A percentile compares a stretch with the other conserved stretches of the same genome.
Evolutionary conservation across 2,888 invertebrate genomes (phyloP).

Genomic region (Oithona nana): DNA sequence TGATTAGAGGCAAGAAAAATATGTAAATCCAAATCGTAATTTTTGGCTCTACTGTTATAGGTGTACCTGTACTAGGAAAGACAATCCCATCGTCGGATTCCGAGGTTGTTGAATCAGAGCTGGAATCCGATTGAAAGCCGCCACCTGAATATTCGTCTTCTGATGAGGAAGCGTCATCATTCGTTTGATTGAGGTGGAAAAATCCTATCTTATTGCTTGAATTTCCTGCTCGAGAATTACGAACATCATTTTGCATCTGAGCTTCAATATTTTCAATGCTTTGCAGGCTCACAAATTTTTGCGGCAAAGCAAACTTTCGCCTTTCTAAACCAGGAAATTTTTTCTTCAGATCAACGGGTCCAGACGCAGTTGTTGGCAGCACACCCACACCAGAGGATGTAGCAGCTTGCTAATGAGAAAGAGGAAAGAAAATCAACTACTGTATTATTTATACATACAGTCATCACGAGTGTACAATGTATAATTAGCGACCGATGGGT

Average conservation of each 20-base stretch:
- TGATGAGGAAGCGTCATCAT: not conserved
- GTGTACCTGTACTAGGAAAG: too few relatives aligned
- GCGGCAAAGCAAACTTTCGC: slow-evolving; percentile 6
- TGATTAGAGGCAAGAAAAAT: too few relatives aligned
- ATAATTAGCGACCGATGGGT: too few relatives aligned
- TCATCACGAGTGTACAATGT: too few relatives aligned
- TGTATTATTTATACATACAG: too few relatives aligned
- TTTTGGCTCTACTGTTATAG: too few relatives aligned
- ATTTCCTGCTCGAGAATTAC: not conserved
- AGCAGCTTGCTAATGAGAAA: too few relatives aligned
- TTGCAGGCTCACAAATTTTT: slow-evolving; percentile 1
- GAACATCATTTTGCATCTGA: not conserved
- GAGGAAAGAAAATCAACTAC: too few relatives aligned
- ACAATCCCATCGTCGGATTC: not conserved
- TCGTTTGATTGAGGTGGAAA: not conserved
- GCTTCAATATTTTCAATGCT: not conserved
- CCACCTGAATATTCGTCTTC: not conserved
- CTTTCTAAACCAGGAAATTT: slow-evolving; percentile 12
- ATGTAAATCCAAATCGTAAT: too few relatives aligned
- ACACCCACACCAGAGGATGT: too few relatives aligned
- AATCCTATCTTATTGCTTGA: slow-evolving; percentile 1
- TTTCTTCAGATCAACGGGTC: not conserved
- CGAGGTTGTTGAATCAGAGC: not conserved
- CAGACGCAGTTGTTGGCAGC: too few relatives aligned
- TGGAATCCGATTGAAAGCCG: not conserved